Base-by-base conservation (phyloP, 2,888 invertebrate genomes). In the Hedya salicella region DNA sequence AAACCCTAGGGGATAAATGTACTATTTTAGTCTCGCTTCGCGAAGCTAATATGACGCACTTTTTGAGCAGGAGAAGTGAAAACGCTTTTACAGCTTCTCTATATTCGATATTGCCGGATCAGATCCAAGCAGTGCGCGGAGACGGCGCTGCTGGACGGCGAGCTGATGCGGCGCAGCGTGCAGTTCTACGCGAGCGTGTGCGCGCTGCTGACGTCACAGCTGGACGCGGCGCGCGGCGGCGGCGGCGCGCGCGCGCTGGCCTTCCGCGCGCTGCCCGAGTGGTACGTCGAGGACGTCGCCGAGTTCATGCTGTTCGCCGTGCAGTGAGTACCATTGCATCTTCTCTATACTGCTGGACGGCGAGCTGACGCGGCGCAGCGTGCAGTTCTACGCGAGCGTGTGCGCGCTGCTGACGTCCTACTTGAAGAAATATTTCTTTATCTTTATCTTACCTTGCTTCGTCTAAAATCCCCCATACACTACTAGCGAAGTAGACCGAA, bases 211-310 rank as follows among this genome's bases (percentile, higher is more conserved):
- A 86, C 95, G 40, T 92, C 93, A 75, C 93, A 95, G 77, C 92
- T 96, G 82, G 94, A 94, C 46, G 88, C 91, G 57, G 90, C 93
- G 76, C 88, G 94, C 71, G 88, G 94, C 79, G 94, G 94, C 40
- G 87, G 72, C 89, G 92, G 44, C 94, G 50, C 68, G 54, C 63
- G 74, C 69, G 68, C 36, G 92, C 93, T 40, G 94, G 94, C 95
- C 75, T 99, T 98, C 93, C 95, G 96, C 61, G 97, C 98, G 76
- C 93, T 98, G 81, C 99, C 99, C 44, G 99, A 99, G 93, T 99
- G 98, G 96, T 97, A 98, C 86, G 95, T 99, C 74, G 99, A 99
- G 89, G 99, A 99, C 84, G 96, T 99, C 75, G 98, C 99, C 11
- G 99, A 99, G 88, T 98, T 99, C 88, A 94, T 99, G 78, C 94